Evolutionary conservation across 2,888 invertebrate species (phyloP).

Genomic region (Lymantria monacha): DNA sequence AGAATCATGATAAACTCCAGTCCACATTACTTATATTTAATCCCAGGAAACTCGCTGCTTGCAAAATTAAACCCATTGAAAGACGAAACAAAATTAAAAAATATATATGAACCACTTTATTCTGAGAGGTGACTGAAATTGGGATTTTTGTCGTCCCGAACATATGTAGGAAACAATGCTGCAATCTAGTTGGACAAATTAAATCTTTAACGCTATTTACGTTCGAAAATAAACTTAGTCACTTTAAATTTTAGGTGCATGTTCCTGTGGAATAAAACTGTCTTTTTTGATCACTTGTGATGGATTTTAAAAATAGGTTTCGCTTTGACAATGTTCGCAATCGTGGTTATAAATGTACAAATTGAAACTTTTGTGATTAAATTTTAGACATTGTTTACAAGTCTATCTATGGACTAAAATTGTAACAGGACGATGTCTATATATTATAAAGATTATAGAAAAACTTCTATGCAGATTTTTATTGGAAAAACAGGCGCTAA

Average conservation of each 20-base stretch:
- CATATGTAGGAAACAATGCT: constrained; percentile 55
- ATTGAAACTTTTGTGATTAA: too few relatives aligned
- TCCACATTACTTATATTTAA: constrained; percentile 25
- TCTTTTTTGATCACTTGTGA: constrained; percentile 13
- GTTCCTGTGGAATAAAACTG: not conserved
- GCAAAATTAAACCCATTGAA: constrained; percentile 54
- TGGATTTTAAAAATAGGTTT: constrained; percentile 27
- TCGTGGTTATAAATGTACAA: too few relatives aligned
- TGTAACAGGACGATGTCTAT: too few relatives aligned
- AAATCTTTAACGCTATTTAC: constrained; percentile 39
- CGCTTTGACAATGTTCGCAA: constrained; percentile 9
- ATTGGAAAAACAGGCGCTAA: too few relatives aligned
- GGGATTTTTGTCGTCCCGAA: constrained; percentile 47
- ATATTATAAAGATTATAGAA: too few relatives aligned
- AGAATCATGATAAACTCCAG: constrained; percentile 18
- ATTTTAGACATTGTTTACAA: too few relatives aligned
- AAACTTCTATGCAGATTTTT: too few relatives aligned
- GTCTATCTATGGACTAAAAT: too few relatives aligned
- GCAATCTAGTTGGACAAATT: constrained; percentile 57
- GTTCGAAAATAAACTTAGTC: constrained; percentile 6
- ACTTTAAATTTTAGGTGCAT: not conserved
- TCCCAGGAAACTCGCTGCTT: constrained; percentile 32
- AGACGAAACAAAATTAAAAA: constrained; percentile 49
- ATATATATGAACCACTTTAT: constrained; percentile 33
- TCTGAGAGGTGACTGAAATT: constrained; percentile 44